phyloP scores from a whole-genome alignment of 2,113 vertebrate species.

The Dendropsophus ebraccatus region DNA sequence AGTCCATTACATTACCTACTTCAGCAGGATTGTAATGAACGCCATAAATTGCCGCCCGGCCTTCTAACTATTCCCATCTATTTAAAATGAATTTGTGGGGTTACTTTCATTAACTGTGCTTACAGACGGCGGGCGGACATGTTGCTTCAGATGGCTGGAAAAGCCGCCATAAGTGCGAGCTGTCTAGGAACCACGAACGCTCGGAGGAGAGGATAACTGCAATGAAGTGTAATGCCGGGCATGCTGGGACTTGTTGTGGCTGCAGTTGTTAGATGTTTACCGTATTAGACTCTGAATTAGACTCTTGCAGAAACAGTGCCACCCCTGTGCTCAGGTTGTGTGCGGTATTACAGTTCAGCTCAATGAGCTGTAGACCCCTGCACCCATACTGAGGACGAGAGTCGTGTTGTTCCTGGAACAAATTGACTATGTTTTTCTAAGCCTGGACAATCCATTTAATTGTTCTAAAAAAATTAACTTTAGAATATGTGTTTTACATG shows the following conservation, averaged over 20 bases:
- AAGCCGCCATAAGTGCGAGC: constrained; percentile 83
- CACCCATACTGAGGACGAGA: too few relatives aligned
- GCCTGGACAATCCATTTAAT: too few relatives aligned
- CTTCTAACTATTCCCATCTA: constrained; percentile 88
- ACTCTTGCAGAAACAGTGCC: too few relatives aligned
- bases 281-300: too few relatives aligned
- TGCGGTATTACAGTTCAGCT: too few relatives aligned
- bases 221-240: neutral
- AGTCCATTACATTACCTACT: constrained; percentile 89
- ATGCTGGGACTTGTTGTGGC: neutral
- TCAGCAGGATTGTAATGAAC: constrained; percentile 87
- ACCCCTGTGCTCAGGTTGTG: too few relatives aligned
- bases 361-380: too few relatives aligned
- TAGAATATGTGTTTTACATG: too few relatives aligned
- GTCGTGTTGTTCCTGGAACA: too few relatives aligned
- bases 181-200: constrained; percentile 73
- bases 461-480: too few relatives aligned
- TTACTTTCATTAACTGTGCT: constrained; percentile 88
- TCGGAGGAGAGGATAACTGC: constrained; percentile 41
- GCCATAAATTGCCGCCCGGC: constrained; percentile 84
- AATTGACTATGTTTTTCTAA: too few relatives aligned
- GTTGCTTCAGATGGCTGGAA: constrained; percentile 85
- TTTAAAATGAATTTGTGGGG: constrained; percentile 88
- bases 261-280: too few relatives aligned
- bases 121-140: constrained; percentile 84